Base-by-base conservation (phyloP, 2,797 vertebrate genomes). In the Mallotus villosus region DNA sequence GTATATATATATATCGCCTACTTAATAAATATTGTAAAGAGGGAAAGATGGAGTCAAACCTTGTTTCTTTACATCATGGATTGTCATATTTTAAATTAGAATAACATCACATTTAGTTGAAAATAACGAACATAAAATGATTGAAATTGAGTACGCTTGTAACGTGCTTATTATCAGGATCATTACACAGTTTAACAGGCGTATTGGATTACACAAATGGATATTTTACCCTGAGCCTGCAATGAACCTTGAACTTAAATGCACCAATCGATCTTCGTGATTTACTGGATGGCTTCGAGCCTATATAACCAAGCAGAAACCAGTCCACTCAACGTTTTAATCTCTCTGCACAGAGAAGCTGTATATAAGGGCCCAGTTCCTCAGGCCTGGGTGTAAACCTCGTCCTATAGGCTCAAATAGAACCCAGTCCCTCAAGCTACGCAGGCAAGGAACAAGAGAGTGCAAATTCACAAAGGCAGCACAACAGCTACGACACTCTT, bases 1-100 rank as follows among this genome's bases (percentile, higher is more conserved):
- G 71, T 70, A 62, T 71, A 74, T 67, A 74, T 67, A 68, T 67
- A 74, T 70, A 51, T 41, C 37, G 37, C 11, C 37, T 22, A 55
- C 73, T 9, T 5, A 85, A 85, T 83, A 86, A 84, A 86, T 72
- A 79, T 75, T n/a, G 2, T 61, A 72, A 81, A 80, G 25, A 34
- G 65, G 63, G 62, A 72, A 60, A 67, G 51, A 74, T 64, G n/a
- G 34, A 67, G 22, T 73, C 72, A 53, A 55, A 59, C n/a, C 14
- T 60, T 27, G 64, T 71, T 68, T 41, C 9, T 57, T n/a, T 14
- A 2, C 16, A 3, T 41, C 37, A 12, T 12, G 11, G 11, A 41
- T 12, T n/a, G 51, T 17, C 19, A n/a, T 53, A 53, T 6, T 53
- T 19, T 53, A 53, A n/a, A 53, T 19, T 41, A 41, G 11, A 41